Conservation (phyloP, 2,888 invertebrate genomes). For the Himalopsyche kuldschensis region DNA sequence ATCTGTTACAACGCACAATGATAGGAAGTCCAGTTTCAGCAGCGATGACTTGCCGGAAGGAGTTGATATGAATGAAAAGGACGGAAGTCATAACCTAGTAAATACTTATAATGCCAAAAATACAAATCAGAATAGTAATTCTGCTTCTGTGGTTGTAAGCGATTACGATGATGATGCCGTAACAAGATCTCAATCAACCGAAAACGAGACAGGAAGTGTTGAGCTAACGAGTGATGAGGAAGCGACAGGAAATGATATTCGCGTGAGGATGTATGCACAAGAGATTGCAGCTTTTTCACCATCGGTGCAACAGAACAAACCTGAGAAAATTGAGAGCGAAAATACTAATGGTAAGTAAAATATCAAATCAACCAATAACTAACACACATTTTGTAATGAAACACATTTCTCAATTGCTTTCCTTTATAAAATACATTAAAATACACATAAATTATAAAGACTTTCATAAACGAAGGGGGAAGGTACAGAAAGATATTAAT, state of each 20-base stretch:
- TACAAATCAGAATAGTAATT: neutral
- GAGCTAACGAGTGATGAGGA: slow-evolving; percentile 8
- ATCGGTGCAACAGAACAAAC: neutral
- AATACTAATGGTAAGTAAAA: neutral
- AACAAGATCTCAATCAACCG: slow-evolving; percentile 21
- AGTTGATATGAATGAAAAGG: neutral
- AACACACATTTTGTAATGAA: no score
- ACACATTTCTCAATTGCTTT: no score
- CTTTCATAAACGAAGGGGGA: no score
- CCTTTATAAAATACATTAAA: no score
- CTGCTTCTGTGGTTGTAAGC: neutral
- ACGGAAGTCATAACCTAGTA: slow-evolving; percentile 31
- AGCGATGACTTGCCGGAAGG: neutral
- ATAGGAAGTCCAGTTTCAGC: slow-evolving; percentile 9
- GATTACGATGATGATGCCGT: slow-evolving; percentile 4
- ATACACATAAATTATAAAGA: no score
- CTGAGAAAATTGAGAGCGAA: neutral
- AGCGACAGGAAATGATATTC: slow-evolving; percentile 12
- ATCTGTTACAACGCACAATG: slow-evolving; percentile 10
- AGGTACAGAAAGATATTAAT: no score
- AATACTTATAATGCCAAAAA: slow-evolving; percentile 22
- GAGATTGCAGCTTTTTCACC: neutral
- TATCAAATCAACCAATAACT: neutral
- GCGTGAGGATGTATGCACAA: slow-evolving; percentile 14
- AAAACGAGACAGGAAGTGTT: slow-evolving; percentile 16